Conservation (phyloP, 2,113 vertebrate genomes). For the Pelvicachromis taeniatus region DNA sequence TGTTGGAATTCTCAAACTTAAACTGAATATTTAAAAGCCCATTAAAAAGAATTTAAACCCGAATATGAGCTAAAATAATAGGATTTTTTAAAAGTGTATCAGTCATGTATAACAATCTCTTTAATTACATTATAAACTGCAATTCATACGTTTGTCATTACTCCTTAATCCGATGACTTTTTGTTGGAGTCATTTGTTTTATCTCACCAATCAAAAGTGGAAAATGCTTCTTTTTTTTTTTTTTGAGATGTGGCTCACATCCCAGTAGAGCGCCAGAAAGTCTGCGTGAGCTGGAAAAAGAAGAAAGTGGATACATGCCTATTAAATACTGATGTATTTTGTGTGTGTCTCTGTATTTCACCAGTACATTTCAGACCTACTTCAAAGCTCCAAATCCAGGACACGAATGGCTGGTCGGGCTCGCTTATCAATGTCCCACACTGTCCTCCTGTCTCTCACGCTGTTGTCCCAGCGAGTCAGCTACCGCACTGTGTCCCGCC, state of each 20-base stretch:
- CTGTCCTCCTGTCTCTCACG: conserved; percentile 69
- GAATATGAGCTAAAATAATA: not conserved
- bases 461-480: conserved; percentile 68
- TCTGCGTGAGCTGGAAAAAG: not conserved
- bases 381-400: conserved; percentile 60
- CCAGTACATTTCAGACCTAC: conserved; percentile 66
- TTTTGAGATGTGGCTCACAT: not conserved
- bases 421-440: conserved; percentile 66
- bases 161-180: not conserved
- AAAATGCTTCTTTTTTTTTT: not conserved
- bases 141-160: rapidly evolving
- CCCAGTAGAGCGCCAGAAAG: not conserved
- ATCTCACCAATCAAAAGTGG: not conserved
- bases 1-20: not conserved
- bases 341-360: not conserved
- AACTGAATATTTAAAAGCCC: not conserved
- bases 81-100: not conserved
- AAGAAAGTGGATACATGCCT: not conserved
- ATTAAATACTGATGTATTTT: not conserved
- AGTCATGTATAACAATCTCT: not conserved
- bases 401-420: conserved; percentile 66
- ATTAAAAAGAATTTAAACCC: not conserved
- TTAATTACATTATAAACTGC: not conserved
- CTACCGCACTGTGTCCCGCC: conserved; percentile 66
- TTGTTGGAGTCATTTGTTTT: not conserved